Evolutionary conservation across 2,797 vertebrate species (phyloP), one percentile per base, ranked within the genome.

Genomic region (Rhynchotus rufescens): DNA sequence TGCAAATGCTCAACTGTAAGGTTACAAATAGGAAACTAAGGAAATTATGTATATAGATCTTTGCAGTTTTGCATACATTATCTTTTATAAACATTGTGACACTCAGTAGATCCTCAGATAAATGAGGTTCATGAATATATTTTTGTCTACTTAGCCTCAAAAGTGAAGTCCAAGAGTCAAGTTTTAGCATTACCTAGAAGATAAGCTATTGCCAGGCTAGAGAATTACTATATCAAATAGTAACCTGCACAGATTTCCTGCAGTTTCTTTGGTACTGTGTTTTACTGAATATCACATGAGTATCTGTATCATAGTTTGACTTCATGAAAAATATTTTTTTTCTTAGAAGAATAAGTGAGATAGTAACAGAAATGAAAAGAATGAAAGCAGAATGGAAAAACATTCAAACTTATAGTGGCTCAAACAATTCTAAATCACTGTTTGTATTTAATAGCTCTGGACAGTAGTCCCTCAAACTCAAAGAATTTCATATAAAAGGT

Each of bases 161-260:
- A 91, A 66, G 8, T 60, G 10, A 32, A n/a, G 8, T 81, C 14
- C 19, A 30, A 2, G 64, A 57, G 44, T 74, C 2, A 2, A 81
- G 22, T 79, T 81, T 76, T 67, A 57, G 7, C 40, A 15, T 81
- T 57, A 23, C 30, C 47, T 56, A 34, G 56, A 79, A 82, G 84
- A 80, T 49, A 74, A 61, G 12, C 0, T 0, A 9, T 62, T 83
- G 6, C 51, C 15, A 17, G 16, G 7, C 3, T 16, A 71, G 23
- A 42, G 23, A 80, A 90, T 80, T 68, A 8, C 74, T 89, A 2
- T 11, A 34, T 84, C 25, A 49, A 26, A 25, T 25, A 67, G 16
- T n/a, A 74, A 75, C 21, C 22, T 80, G 51, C 59, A 51, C 14
- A 83, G 5, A 84, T 68, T 68, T 88, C 12, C 21, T 88, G 54